phyloP scores from a whole-genome alignment of 2,797 vertebrate genomes.

The Apodemus agrarius region DNA sequence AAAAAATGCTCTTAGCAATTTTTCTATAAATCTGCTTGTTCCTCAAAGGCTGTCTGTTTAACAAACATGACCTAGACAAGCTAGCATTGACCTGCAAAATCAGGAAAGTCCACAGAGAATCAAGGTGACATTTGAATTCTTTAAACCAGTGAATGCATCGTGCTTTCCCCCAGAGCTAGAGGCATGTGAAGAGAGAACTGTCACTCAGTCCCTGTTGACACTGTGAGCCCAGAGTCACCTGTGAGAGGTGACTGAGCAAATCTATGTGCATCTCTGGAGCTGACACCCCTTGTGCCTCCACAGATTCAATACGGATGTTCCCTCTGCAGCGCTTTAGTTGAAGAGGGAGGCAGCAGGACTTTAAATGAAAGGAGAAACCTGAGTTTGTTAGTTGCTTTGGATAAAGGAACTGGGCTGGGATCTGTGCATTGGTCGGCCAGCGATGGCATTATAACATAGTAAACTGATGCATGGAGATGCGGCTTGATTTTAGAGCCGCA shows the following conservation, averaged over 20 bases:
- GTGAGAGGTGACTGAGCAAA: rapidly evolving
- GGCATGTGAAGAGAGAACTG: no score
- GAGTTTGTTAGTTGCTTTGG: background rate
- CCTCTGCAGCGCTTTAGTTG: background rate
- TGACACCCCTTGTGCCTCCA: background rate
- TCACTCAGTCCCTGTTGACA: background rate
- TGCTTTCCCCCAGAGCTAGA: background rate
- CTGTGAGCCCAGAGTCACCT: background rate
- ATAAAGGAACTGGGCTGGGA: background rate
- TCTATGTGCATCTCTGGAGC: background rate
- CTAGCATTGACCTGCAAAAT: background rate
- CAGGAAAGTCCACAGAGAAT: background rate
- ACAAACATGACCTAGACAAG: background rate
- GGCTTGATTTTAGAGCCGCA: background rate
- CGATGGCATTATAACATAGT: background rate
- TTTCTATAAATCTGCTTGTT: background rate
- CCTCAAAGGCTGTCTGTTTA: background rate
- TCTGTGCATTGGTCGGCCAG: background rate
- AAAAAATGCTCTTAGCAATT: background rate
- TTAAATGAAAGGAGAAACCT: background rate
- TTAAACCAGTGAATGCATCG: background rate
- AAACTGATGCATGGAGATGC: background rate
- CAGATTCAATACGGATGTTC: background rate
- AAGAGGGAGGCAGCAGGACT: background rate
- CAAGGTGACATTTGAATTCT: background rate